Evolutionary conservation across 2,888 invertebrate species (phyloP).

Genomic region (Andrena chrysosceles): DNA sequence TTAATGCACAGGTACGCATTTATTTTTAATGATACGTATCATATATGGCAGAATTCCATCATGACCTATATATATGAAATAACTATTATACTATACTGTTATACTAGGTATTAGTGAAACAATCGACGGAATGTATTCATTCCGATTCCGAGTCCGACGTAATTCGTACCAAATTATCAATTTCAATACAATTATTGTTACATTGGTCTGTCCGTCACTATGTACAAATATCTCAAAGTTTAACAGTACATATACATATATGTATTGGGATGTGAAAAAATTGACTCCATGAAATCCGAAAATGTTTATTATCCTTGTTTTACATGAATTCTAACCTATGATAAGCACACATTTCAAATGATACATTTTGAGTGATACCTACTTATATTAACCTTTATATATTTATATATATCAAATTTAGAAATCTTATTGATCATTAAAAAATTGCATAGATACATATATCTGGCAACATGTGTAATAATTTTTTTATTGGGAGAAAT

Average conservation of each 20-base stretch:
- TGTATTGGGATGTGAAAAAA: background rate
- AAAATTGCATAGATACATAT: background rate
- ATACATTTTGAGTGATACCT: background rate
- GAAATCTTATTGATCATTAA: background rate
- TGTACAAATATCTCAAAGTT: background rate
- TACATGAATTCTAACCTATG: conserved; percentile 12
- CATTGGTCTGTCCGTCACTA: background rate
- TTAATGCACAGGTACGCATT: conserved; percentile 71
- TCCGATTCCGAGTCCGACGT: background rate
- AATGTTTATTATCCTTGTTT: conserved; percentile 3
- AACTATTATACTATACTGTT: background rate
- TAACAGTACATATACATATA: background rate
- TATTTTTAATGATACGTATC: conserved; percentile 14
- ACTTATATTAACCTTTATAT: background rate
- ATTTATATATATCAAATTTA: conserved; percentile 8
- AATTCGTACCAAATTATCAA: conserved; percentile 7
- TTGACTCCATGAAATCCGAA: background rate
- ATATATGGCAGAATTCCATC: conserved; percentile 22
- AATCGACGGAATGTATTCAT: conserved; percentile 28
- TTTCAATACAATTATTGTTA: conserved; percentile 1
- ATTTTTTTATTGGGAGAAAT: background rate
- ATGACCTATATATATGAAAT: conserved; percentile 29
- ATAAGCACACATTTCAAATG: background rate
- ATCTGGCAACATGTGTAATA: background rate
- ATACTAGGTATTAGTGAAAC: conserved; percentile 20